Conservation (phyloP, 1,140 invertebrate species). For the Tetramorium alpestre region DNA sequence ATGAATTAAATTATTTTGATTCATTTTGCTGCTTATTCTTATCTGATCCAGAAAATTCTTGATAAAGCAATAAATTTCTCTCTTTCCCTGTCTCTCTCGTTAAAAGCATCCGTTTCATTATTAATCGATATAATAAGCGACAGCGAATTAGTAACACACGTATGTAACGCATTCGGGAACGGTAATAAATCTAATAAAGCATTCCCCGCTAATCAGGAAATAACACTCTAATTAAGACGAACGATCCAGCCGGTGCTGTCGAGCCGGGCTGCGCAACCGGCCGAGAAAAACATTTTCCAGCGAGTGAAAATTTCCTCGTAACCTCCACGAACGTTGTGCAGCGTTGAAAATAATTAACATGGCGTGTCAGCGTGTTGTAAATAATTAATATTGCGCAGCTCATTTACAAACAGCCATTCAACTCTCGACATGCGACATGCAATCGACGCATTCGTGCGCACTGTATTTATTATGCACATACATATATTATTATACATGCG, state of each 20-base stretch:
- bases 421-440: conserved; percentile 40
- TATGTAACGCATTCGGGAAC: conserved; percentile 54
- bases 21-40: background rate
- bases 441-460: background rate
- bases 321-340: conserved; percentile 26
- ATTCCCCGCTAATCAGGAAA: conserved; percentile 78
- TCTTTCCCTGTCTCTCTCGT: background rate
- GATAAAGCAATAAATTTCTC: conserved; percentile 24
- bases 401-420: conserved; percentile 18
- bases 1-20: background rate
- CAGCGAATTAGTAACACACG: conserved; percentile 48
- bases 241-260: conserved; percentile 62
- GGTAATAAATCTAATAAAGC: conserved; percentile 79
- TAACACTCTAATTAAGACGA: conserved; percentile 80
- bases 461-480: background rate
- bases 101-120: conserved; percentile 48
- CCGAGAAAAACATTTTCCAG: conserved; percentile 61
- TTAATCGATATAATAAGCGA: conserved; percentile 56
- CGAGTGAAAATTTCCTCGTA: conserved; percentile 55
- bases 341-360: conserved; percentile 67
- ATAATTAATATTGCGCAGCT: conserved; percentile 44
- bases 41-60: background rate
- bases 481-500: background rate
- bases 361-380: conserved; percentile 35
- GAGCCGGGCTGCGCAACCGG: conserved; percentile 23